A percentile compares a stretch with the other conserved stretches of the same genome.
These are phyloP conservation scores for Darevskia nairensis DNA, from an alignment of 2,797 vertebrate genomes.

Conservation along the genomic window DNA sequence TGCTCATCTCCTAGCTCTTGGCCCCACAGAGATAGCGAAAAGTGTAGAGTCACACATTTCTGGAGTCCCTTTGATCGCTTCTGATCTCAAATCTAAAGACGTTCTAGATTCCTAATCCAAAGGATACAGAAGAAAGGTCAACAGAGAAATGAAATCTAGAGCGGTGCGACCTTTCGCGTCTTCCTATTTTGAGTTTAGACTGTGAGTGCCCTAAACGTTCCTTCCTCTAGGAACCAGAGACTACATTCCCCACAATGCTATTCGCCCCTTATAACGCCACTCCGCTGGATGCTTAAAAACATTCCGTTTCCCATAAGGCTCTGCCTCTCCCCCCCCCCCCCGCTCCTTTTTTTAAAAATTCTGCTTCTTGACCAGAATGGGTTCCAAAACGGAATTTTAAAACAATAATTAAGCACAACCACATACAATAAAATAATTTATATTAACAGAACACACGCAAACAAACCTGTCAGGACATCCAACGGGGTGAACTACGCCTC, in stretches of 20 bases:
- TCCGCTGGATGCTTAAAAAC: neutral
- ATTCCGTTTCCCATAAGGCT: neutral
- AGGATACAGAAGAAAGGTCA: neutral
- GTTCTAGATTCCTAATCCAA: neutral
- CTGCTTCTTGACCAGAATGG: neutral
- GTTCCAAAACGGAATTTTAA: no score
- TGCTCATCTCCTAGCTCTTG: neutral
- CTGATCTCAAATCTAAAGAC: no score
- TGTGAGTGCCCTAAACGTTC: neutral
- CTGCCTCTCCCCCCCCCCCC: neutral
- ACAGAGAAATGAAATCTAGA: neutral
- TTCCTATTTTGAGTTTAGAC: neutral
- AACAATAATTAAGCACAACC: neutral
- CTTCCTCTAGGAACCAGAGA: neutral
- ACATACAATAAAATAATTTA: neutral
- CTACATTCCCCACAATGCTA: conserved; percentile 14
- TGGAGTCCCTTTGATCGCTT: neutral
- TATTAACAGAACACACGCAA: neutral
- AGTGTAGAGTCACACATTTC: neutral
- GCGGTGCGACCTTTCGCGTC: no score
- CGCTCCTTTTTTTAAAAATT: neutral
- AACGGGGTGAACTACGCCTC: neutral
- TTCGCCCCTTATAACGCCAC: no score
- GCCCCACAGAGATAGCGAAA: neutral
- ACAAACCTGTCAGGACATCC: no score